Base-by-base conservation (phyloP, 1,140 invertebrate genomes). In the Parapsyche elsis region DNA sequence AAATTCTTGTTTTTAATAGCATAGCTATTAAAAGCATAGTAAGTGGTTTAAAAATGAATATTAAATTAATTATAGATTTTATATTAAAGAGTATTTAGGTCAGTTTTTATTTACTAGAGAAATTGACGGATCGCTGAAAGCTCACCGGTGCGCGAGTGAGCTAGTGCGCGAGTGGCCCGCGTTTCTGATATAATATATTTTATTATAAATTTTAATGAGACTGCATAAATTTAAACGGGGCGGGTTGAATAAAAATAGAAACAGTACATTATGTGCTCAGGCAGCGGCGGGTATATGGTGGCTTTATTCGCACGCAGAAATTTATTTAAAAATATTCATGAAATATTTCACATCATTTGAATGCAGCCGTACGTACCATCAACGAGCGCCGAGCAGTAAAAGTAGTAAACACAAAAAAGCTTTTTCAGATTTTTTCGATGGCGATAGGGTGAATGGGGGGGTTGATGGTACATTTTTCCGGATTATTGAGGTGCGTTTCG, bases 251-350 rank as follows among this genome's bases (percentile, higher is more conserved):
- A 61, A 21, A 61, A 61, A 21, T 19, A 61, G 57, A 16, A 16
- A 19, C 16, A 61, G 57, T 61, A 61, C 57, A 61, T n/a, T 21
- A 61, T 21, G 9, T 61, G 21, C 30, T 1, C 30, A 38, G n/a
- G 7, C 30, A 7, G 30, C 7, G 30, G 30, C 7, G 30, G 30
- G 30, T 38, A 38, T 38, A 38, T 38, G 30, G 30, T n/a, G 9
- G 57, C 57, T 61, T n/a, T 61, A 61, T 61, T 61, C 57, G 57
- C 57, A 61, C 57, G 57, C 57, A 61, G 24, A 67, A 67, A 67
- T 67, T 67, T 67, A 67, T 67, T 67, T 67, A 67, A 67, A 67
- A 67, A 67, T 67, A 67, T 67, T 67, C 64, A 67, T 67, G 64
- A 67, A 67, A 67, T 67, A 67, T 67, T 67, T 67, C 64, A 30